Conservation (phyloP, 1,140 invertebrate genomes). For the Drosophila mauritiana region DNA sequence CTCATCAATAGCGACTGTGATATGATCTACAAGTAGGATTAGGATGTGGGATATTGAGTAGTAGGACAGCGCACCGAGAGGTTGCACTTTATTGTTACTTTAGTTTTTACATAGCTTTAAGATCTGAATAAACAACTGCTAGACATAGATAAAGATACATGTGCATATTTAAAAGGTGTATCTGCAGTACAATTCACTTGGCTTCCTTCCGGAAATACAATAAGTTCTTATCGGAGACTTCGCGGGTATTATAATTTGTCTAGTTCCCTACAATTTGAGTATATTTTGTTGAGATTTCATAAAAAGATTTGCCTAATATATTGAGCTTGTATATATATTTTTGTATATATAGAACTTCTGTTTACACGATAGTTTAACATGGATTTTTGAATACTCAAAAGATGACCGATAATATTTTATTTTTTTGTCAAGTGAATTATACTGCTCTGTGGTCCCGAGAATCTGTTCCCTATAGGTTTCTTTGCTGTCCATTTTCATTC, state of each 20-base stretch:
- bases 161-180: conserved; percentile 20
- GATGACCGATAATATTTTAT: too few relatives aligned
- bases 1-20: conserved; percentile 81
- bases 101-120: conserved; percentile 36
- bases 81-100: conserved; percentile 52
- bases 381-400: too few relatives aligned
- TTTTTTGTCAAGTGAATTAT: conserved; percentile 9
- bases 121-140: conserved; percentile 68
- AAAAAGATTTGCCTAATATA: background rate
- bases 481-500: background rate
- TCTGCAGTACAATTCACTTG: conserved; percentile 2
- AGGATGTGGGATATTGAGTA: background rate
- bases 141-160: conserved; percentile 55
- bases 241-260: background rate
- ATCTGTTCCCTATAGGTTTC: background rate
- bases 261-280: background rate
- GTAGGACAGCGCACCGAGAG: conserved; percentile 41
- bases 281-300: background rate
- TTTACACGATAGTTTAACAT: background rate
- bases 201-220: background rate
- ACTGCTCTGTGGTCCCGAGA: conserved; percentile 56
- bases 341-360: background rate
- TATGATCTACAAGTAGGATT: conserved; percentile 78
- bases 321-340: background rate
- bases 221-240: background rate